Percentiles rank a stretch among this genome's conserved stretches.
Evolutionary conservation across 2,888 invertebrate genomes (phyloP).

Genomic region (Gymnosoma rotundatum): DNA sequence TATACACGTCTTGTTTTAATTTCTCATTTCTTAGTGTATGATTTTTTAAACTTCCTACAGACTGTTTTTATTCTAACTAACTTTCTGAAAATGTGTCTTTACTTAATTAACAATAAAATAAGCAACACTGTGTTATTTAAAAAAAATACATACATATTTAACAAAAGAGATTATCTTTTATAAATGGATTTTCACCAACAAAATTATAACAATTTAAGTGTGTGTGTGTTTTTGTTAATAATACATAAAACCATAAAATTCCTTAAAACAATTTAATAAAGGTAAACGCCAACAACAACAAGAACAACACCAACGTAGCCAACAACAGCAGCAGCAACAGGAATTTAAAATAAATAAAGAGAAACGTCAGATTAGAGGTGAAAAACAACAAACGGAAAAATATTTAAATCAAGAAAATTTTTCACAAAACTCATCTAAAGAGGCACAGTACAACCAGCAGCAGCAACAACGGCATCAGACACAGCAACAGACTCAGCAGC

Average conservation of each 20-base stretch:
- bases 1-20: too few species aligned
- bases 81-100: constrained; percentile 20
- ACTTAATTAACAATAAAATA: constrained; percentile 9
- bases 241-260: constrained; percentile 65
- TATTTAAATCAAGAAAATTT: constrained; percentile 53
- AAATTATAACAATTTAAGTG: constrained; percentile 39
- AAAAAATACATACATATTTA: neutral
- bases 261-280: constrained; percentile 70
- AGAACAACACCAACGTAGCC: constrained; percentile 43
- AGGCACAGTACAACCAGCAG: constrained; percentile 26
- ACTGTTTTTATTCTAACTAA: neutral
- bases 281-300: constrained; percentile 64
- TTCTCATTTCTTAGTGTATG: neutral
- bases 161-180: neutral
- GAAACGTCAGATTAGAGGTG: constrained; percentile 45
- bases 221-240: constrained; percentile 51
- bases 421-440: constrained; percentile 43
- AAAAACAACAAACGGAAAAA: constrained; percentile 42
- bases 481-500: constrained; percentile 61
- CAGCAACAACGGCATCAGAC: constrained; percentile 60
- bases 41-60: neutral
- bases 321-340: constrained; percentile 40
- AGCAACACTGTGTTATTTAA: constrained; percentile 1
- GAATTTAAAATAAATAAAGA: constrained; percentile 46
- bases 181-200: constrained; percentile 23